These are phyloP conservation scores for Sacculina carcini DNA, from an alignment of 2,888 invertebrate genomes.

Conservation along the genomic window DNA sequence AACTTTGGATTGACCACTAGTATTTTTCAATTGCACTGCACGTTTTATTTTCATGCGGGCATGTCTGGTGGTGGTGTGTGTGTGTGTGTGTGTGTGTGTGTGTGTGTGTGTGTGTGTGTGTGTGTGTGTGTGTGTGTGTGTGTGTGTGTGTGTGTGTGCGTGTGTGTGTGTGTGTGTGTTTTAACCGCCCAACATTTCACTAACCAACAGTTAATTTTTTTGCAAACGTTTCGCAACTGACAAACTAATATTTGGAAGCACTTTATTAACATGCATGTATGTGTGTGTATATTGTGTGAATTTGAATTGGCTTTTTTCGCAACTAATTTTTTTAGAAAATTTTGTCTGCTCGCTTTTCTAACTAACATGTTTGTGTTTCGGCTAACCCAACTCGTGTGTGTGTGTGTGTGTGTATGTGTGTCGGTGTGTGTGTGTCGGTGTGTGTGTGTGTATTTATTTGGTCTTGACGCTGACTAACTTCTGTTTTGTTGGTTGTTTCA, in stretches of 20 bases:
- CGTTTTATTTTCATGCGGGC: background rate
- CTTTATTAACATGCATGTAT: constrained; percentile 1
- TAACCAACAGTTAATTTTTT: too few species aligned
- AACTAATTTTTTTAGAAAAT: background rate
- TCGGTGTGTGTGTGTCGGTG: too few species aligned
- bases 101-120: background rate
- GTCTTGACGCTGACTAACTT: background rate
- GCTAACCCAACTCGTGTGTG: background rate
- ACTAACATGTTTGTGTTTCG: background rate
- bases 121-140: background rate
- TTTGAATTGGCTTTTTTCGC: background rate
- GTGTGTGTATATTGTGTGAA: constrained; percentile 1
- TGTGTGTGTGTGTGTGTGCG: background rate
- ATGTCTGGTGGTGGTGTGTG: background rate
- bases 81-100: background rate
- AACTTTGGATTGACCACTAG: too few species aligned
- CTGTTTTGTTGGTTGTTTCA: too few species aligned
- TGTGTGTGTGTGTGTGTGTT: background rate
- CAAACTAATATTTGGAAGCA: too few species aligned
- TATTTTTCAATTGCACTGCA: background rate
- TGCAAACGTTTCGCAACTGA: too few species aligned
- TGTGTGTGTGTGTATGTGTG: background rate
- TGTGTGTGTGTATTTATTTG: background rate
- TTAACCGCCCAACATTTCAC: too few species aligned
- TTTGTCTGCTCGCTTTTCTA: background rate